Evolutionary conservation across 2,888 invertebrate genomes (phyloP), one percentile per base, ranked within the genome.

Genomic region (Volucella inflata): DNA sequence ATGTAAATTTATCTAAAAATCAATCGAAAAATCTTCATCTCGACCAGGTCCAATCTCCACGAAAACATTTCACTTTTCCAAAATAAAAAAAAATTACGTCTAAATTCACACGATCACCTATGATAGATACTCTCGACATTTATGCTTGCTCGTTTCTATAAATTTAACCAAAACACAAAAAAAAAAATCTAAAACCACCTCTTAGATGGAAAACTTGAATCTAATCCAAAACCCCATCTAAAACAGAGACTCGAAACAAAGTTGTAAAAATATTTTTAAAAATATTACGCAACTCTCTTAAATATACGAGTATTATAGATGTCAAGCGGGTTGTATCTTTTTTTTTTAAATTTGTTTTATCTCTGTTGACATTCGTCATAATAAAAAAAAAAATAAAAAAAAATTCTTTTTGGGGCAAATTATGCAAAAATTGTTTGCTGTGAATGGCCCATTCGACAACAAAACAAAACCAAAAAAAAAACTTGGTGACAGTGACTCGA

Each of bases 351-450:
- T 40, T 10, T 38, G 36, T 14, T 57, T 9, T 57, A 36, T 57
- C 21, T 65, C 11, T 51, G 21, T 40, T 67, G 53, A 67, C 42
- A 67, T 42, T 42, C 16, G 64, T 12, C 11, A 10, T 53, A 14
- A 53, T 42, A 40, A 50, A 30, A n/a, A 30, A 30, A n/a, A 53
- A 53, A 40, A 50, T n/a, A 53, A 53, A 40, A 50, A 30, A n/a
- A 30, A 30, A n/a, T 38, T 48, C 0, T 76, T 76, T 77, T 38
- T 51, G 44, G 76, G 68, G 17, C 76, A 77, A 68, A 77, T 77
- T 77, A 77, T 77, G 76, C 76, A 77, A 77, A 77, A 60, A 36
- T 9, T 68, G 44, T 14, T 21, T 3, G n/a, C 10, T 53, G 67
- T 53, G 67, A 44, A 42, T 42, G 53, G 53, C 67, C 67, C 57